Evolutionary conservation across 2,888 invertebrate species (phyloP).

Genomic region (Metalampra italica): DNA sequence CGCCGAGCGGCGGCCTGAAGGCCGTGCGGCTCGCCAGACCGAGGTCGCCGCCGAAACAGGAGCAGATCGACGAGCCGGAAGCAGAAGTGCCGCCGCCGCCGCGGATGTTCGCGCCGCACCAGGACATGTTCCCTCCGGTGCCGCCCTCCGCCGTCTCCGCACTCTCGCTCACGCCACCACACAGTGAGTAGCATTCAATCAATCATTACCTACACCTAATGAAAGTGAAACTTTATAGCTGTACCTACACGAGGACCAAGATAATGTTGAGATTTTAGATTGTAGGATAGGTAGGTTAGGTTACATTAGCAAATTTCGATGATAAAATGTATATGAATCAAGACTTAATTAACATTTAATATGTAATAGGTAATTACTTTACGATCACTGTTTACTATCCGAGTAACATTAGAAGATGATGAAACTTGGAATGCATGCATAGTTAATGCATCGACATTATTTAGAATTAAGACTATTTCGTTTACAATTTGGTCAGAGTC

Average conservation of each 20-base stretch:
- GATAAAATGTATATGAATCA: too few relatives aligned
- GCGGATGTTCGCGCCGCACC: constrained; percentile 74
- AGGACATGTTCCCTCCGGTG: constrained; percentile 85
- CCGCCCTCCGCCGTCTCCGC: constrained; percentile 83
- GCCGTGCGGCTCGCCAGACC: constrained; percentile 63
- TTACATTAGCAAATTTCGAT: too few relatives aligned
- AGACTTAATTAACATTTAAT: too few relatives aligned
- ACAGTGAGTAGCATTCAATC: constrained; percentile 82
- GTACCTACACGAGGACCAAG: neutral
- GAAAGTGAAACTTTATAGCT: neutral
- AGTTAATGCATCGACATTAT: too few relatives aligned
- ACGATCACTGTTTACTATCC: too few relatives aligned
- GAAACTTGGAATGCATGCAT: too few relatives aligned
- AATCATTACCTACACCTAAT: neutral
- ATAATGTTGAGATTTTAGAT: neutral
- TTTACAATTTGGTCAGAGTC: too few relatives aligned
- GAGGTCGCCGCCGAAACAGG: constrained; percentile 62
- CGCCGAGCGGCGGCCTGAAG: constrained; percentile 57
- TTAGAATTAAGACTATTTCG: too few relatives aligned
- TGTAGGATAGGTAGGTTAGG: too few relatives aligned
- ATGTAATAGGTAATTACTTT: too few relatives aligned
- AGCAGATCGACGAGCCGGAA: constrained; percentile 56
- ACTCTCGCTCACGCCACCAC: constrained; percentile 88
- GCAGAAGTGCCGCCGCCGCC: constrained; percentile 78
- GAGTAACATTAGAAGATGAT: too few relatives aligned